Evolutionary conservation across 2,797 vertebrate genomes (phyloP).

Genomic region (Periparus ater): DNA sequence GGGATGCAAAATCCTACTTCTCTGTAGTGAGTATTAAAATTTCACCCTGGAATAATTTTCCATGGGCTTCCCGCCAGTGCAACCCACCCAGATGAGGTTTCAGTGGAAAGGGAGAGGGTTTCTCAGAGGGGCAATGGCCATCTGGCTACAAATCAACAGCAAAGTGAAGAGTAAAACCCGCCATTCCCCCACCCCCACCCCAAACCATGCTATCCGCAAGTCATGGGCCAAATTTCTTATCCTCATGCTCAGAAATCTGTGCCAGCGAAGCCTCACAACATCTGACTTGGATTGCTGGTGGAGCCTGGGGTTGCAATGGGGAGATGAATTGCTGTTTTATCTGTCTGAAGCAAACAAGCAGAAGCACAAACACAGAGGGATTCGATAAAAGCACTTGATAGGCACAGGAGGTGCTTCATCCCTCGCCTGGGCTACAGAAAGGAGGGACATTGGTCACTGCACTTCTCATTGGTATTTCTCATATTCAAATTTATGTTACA

Average conservation of each 20-base stretch:
- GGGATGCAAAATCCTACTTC: neutral
- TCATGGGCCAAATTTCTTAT: neutral
- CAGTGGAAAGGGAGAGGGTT: neutral
- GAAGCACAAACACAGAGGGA: neutral
- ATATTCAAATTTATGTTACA: neutral
- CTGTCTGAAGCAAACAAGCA: rapidly evolving
- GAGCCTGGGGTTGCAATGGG: neutral
- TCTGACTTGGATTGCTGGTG: neutral
- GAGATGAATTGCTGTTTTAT: neutral
- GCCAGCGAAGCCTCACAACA: neutral
- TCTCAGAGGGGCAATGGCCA: neutral
- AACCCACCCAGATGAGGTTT: neutral
- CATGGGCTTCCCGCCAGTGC: neutral
- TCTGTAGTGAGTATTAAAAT: neutral
- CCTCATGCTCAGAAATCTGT: neutral
- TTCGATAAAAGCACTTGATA: neutral
- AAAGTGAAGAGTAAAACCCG: neutral
- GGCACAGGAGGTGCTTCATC: neutral
- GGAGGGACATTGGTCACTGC: neutral
- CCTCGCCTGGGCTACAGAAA: neutral
- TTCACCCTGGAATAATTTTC: neutral
- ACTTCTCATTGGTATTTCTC: neutral
- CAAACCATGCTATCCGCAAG: neutral
- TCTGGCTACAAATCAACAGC: neutral
- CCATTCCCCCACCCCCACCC: neutral